Percentiles rank a stretch among this genome's conserved stretches.
These are phyloP conservation scores for Drosophila pseudotakahashii DNA, from an alignment of 2,888 invertebrate genomes.

Conservation along the genomic window DNA sequence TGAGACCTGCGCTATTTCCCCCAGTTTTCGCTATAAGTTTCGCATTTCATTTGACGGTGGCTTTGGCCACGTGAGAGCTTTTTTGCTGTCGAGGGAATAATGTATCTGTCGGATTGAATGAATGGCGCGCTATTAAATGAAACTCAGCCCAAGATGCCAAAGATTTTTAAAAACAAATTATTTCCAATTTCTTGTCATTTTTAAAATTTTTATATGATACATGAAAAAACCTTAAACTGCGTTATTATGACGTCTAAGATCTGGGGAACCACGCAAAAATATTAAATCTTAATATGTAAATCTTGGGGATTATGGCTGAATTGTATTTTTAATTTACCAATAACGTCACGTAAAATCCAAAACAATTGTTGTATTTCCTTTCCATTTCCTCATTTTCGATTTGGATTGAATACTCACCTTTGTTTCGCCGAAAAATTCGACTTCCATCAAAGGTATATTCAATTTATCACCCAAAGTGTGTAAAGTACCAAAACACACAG, in stretches of 20 bases:
- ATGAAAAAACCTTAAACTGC: neutral
- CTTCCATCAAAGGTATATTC: conserved; percentile 4
- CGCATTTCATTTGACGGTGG: conserved; percentile 39
- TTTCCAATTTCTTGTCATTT: neutral
- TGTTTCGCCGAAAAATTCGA: neutral
- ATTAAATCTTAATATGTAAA: too few species aligned
- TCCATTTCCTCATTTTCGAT: neutral
- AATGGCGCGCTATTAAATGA: conserved; percentile 17
- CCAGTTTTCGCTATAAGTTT: conserved; percentile 40
- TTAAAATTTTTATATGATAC: neutral
- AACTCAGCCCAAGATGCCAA: neutral
- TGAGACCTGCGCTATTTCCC: conserved; percentile 7
- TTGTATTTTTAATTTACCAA: too few species aligned
- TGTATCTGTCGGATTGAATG: conserved; percentile 30
- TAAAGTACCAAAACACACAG: conserved; percentile 1
- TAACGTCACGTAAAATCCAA: too few species aligned
- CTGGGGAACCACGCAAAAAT: too few species aligned
- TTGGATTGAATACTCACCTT: neutral
- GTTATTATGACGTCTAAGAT: too few species aligned
- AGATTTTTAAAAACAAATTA: neutral
- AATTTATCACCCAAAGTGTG: neutral
- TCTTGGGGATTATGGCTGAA: too few species aligned
- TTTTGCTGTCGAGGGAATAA: conserved; percentile 13
- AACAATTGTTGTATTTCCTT: neutral
- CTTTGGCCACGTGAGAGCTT: conserved; percentile 50